Base-by-base conservation (phyloP, 1,140 invertebrate genomes). In the Condylostylus longicornis region DNA sequence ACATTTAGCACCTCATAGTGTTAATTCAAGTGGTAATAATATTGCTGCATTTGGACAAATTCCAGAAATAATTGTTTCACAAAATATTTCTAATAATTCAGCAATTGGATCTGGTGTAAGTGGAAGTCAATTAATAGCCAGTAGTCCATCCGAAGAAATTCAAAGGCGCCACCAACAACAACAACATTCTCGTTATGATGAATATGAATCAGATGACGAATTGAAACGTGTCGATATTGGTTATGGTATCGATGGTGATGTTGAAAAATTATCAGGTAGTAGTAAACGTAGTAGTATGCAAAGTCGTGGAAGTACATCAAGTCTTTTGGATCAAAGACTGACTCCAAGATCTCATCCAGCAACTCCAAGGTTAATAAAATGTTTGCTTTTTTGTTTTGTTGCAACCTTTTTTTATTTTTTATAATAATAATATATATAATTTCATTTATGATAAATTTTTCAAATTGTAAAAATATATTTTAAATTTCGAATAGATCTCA, bases 151-250 rank as follows among this genome's bases (percentile, higher is more conserved):
- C 6, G 42, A 43, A 29, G 42, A 43, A 13, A 28, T 43, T 15
- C 41, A 44, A 35, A 46, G 41, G 4, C 51, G 43, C 37, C 50
- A 51, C 22, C 50, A 50, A 22, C 49, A 47, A 23, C 43, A 81
- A 75, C 54, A 74, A 30, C 19, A 59, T 55, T 33, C 64, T 64
- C 35, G 64, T 6, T 83, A 77, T 58, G 85, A 88, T 52, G 85
- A 90, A 55, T 82, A 82, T 51, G 85, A 88, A 60, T 86, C 82
- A 53, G 87, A 91, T 61, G 87, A 91, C 58, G 87, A 91, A 54
- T 69, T 90, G 39, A 72, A 80, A 42, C 70, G 77, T 47, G 86
- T 89, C 58, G 81, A 87, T 52, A 89, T 89, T 50, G 77, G 78
- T 51, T 72, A 71, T 15, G 79, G 82, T 54, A 70, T 72, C 63